Base-by-base conservation (phyloP, 1,140 invertebrate genomes). In the Platyscapa corneri region DNA sequence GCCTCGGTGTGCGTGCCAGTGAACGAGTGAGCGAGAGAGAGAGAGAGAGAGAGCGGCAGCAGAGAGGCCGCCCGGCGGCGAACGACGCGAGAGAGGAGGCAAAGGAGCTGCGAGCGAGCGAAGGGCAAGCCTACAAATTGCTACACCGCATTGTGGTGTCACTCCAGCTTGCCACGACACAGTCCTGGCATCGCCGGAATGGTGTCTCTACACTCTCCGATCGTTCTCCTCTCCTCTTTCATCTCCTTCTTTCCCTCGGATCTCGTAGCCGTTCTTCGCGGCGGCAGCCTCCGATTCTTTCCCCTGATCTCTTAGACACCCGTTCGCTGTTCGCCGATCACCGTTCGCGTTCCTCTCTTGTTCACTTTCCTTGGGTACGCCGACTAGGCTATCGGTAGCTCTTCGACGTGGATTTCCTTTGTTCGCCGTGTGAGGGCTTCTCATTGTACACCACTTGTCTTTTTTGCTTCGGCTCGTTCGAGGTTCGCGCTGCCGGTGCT, bases 111-210 rank as follows among this genome's bases (percentile, higher is more conserved):
- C 65, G 72, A 88, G 89, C 88, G 89, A 89, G 88, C 90, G 91
- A 93, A 92, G 92, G 92, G 91, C 91, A 90, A 92, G 91, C 92
- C 92, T 93, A 93, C 93, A 93, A 93, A 93, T 93, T 93, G 93
- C 92, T 93, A 93, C 93, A 93, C 89, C 89, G 93, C 92, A 93
- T 93, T 93, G 93, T 93, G 91, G 92, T 93, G 93, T 93, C 93
- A 93, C 92, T 93, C 92, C 89, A 88, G 89, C 88, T 91, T 91
- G 89, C 91, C 89, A 89, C 92, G 90, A 93, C 93, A 93, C 92
- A 92, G 89, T 88, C 90, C 89, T 89, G 92, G 92, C 92, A 93
- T 93, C 92, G 91, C 86, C 89, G 93, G 92, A 93, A 93, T 93
- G 93, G 93, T 93, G 93, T 93, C 90, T 88, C 56, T 82, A 83